phyloP scores from a whole-genome alignment of 1,140 invertebrate genomes.

The Hetaerina americana region DNA sequence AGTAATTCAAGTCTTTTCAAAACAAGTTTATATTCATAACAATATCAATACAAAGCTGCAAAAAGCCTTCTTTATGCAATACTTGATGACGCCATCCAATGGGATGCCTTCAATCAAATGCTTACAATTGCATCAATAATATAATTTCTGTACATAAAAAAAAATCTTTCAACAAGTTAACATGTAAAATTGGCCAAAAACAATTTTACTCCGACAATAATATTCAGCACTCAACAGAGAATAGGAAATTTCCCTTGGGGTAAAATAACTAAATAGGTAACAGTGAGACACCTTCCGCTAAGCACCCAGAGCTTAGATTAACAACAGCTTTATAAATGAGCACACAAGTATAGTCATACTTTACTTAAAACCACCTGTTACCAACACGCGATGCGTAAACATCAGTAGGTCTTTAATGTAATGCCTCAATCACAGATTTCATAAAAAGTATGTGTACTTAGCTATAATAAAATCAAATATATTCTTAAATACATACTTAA shows the following conservation, averaged over 20 bases:
- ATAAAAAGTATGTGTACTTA: too few relatives aligned
- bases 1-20: neutral
- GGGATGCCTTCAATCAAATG: neutral
- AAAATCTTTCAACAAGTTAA: neutral
- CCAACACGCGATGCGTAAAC: neutral
- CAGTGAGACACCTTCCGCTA: neutral
- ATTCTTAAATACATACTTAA: too few relatives aligned
- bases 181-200: neutral
- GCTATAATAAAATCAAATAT: too few relatives aligned
- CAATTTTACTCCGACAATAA: neutral
- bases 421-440: neutral
- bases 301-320: neutral
- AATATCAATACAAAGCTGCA: neutral
- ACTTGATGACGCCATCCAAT: neutral
- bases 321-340: neutral
- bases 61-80: neutral
- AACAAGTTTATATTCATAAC: conserved; percentile 1
- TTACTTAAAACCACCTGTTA: neutral
- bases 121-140: neutral
- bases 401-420: neutral
- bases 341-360: neutral
- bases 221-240: neutral
- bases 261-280: neutral
- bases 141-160: neutral
- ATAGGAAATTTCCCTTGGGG: neutral